phyloP scores from a whole-genome alignment of 2,888 invertebrate genomes.

The Apomyelois bistriatella region DNA sequence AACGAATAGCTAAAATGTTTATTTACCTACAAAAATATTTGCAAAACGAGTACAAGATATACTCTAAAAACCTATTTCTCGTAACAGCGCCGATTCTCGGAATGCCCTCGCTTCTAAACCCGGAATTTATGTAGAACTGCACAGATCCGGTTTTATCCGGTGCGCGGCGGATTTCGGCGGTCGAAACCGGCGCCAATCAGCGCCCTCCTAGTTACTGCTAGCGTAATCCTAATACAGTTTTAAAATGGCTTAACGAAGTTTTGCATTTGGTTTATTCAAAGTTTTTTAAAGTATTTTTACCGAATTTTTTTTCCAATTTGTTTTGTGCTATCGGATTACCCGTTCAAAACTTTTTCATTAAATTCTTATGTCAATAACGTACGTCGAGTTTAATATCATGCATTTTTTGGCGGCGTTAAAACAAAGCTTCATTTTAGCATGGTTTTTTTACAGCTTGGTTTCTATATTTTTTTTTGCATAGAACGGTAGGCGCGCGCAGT shows the following conservation, averaged over 20 bases:
- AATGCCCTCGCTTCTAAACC: constrained; percentile 19
- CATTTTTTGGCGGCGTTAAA: not conserved
- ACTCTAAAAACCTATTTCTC: not conserved
- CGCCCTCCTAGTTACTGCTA: constrained; percentile 13
- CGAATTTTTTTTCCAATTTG: too few species aligned
- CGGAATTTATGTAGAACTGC: constrained; percentile 45
- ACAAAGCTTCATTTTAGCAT: not conserved
- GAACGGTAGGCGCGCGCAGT: too few species aligned
- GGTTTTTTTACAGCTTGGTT: not conserved
- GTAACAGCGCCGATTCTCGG: not conserved
- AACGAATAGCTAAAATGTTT: too few species aligned
- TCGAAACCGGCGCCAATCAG: constrained; percentile 40
- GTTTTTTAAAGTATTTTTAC: too few species aligned
- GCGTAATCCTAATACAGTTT: constrained; percentile 5
- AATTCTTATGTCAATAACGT: not conserved
- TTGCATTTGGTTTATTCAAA: not conserved
- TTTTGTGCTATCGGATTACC: too few species aligned
- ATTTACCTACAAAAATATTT: not conserved
- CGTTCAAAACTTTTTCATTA: not conserved
- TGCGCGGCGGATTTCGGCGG: constrained; percentile 36
- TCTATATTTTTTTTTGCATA: not conserved
- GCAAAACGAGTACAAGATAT: too few species aligned
- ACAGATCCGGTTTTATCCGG: constrained; percentile 46
- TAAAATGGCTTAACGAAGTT: constrained; percentile 2
- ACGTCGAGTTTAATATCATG: not conserved